Conservation (phyloP, 2,797 vertebrate species). For the Gymnocypris eckloni region DNA sequence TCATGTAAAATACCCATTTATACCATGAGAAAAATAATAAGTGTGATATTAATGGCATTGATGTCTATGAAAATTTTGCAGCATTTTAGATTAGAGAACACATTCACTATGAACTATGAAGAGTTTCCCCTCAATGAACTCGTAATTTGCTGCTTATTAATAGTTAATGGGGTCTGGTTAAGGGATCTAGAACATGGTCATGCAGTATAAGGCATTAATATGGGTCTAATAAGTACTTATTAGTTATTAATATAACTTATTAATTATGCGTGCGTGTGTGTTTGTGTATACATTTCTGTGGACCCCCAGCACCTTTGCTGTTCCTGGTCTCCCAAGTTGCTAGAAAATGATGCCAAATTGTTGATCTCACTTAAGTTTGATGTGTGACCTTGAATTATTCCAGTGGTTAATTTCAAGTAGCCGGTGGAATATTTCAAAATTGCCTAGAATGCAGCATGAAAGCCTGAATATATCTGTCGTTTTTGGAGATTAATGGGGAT, state of each 20-base stretch:
- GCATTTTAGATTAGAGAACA: not conserved
- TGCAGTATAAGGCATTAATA: too few relatives aligned
- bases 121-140: too few relatives aligned
- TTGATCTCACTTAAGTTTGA: not conserved
- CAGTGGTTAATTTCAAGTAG: not conserved
- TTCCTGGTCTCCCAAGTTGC: not conserved
- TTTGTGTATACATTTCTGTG: not conserved
- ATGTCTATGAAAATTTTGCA: not conserved
- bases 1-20: not conserved
- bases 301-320: not conserved
- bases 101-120: too few relatives aligned
- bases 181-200: too few relatives aligned
- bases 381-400: not conserved
- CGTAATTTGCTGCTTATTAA: too few relatives aligned
- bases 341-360: not conserved
- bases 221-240: too few relatives aligned
- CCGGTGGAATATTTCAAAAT: not conserved
- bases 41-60: not conserved
- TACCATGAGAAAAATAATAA: not conserved
- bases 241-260: too few relatives aligned
- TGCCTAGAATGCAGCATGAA: not conserved
- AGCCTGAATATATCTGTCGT: not conserved
- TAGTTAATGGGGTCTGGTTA: too few relatives aligned
- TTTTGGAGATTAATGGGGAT: slow-evolving; percentile 17
- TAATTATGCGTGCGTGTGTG: too few relatives aligned